Evolutionary conservation across 2,888 invertebrate species (phyloP).

Genomic region (Argyra leucocephala): DNA sequence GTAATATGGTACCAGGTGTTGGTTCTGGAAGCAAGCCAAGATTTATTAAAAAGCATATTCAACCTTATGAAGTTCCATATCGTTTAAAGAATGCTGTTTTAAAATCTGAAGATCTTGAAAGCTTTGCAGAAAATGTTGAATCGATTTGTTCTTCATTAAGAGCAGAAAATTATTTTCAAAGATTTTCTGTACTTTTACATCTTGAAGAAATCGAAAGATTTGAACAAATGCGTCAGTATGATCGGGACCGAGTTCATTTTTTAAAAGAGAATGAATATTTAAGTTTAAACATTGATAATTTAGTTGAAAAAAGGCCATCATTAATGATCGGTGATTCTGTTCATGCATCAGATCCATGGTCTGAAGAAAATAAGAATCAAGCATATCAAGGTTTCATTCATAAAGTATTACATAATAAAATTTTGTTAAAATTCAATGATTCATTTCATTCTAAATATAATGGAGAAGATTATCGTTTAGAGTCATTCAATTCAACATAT

Average conservation of each 20-base stretch:
- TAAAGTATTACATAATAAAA: constrained; percentile 55
- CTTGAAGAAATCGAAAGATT: constrained; percentile 71
- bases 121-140: constrained; percentile 44
- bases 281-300: constrained; percentile 63
- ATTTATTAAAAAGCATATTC: constrained; percentile 52
- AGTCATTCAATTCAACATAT: constrained; percentile 59
- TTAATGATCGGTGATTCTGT: constrained; percentile 68
- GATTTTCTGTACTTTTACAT: constrained; percentile 63
- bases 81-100: constrained; percentile 45
- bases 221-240: constrained; percentile 56
- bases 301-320: constrained; percentile 81
- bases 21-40: constrained; percentile 46
- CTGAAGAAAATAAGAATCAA: constrained; percentile 30
- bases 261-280: constrained; percentile 59
- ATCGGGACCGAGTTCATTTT: constrained; percentile 56
- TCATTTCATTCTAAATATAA: constrained; percentile 65
- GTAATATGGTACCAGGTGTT: constrained; percentile 49
- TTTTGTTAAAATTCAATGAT: constrained; percentile 66
- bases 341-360: constrained; percentile 43
- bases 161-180: constrained; percentile 54
- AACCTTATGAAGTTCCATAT: constrained; percentile 44
- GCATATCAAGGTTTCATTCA: constrained; percentile 67
- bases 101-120: constrained; percentile 38
- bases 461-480: constrained; percentile 66
- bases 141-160: constrained; percentile 47